Evolutionary conservation across 2,113 vertebrate genomes (phyloP).

Genomic region (Cyanistes caeruleus): DNA sequence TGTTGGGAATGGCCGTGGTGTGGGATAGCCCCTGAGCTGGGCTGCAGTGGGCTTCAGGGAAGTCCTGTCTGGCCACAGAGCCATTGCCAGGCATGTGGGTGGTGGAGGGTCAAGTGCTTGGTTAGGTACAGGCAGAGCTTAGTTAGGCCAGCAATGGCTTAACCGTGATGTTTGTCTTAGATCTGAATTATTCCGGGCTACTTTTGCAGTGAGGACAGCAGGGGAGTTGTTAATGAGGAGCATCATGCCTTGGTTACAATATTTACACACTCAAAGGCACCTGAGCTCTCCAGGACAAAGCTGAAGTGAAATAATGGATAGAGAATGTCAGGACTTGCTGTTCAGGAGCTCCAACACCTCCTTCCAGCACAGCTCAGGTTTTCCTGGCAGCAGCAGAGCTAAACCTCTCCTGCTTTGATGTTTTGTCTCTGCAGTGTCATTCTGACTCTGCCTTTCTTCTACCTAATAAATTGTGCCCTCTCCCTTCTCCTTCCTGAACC

Average conservation of each 20-base stretch:
- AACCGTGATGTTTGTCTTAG: neutral
- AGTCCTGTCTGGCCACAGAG: neutral
- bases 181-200: neutral
- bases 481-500: neutral
- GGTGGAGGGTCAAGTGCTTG: neutral
- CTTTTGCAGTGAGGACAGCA: neutral
- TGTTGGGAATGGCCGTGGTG: neutral
- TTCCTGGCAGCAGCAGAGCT: neutral
- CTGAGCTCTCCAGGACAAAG: neutral
- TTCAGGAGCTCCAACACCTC: neutral
- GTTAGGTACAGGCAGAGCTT: neutral
- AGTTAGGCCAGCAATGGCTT: neutral
- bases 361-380: neutral
- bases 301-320: neutral
- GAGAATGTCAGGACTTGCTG: neutral
- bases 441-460: neutral
- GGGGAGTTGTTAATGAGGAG: too few species aligned
- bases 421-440: neutral
- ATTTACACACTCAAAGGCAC: neutral
- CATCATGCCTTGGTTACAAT: neutral
- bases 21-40: neutral
- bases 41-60: neutral
- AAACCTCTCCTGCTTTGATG: neutral
- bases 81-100: neutral
- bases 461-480: neutral